Base-by-base conservation (phyloP, 2,797 vertebrate genomes). In the Spheniscus humboldti region DNA sequence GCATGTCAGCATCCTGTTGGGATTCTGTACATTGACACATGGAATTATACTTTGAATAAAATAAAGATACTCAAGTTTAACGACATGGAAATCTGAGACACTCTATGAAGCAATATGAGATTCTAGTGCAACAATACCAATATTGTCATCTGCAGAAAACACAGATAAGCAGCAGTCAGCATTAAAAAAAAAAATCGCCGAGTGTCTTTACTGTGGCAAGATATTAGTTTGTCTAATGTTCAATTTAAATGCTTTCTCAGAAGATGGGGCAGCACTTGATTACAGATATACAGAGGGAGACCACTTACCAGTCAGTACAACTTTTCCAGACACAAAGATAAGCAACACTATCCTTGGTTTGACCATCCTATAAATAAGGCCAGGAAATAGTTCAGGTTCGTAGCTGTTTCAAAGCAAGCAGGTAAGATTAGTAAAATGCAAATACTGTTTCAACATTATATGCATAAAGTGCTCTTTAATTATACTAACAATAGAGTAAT, bases 251-350 rank as follows among this genome's bases (percentile, higher is more conserved):
- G 6, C 31, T 76, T 11, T 69, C 60, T 74, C 39, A 56, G 76
- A 72, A 85, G 47, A 19, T 30, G 24, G 7, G 10, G 59, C 14
- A 69, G 63, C 69, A 66, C 37, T 66, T 37, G 60, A n/a, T 74
- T 55, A 47, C 14, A 57, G 71, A 24, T 27, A 25, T 0, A 19
- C 8, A 77, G 52, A 53, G 15, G 35, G 67, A 48, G 6, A 37
- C 5, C 48, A 96, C 97, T 97, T 98, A 99, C 99, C 99, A n/a
- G 99, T 99, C 94, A 99, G 97, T 24, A 99, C 99, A 79, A 99
- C 99, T 96, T 99, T 99, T 92, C 99, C 99, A n/a, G 99, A 99
- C 50, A 99, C 99, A 47, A 99, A 99, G 96, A 99, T 99, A 74
- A 99, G 98, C 92, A 99, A 97, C 37, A 99, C 99, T 88, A 99